phyloP scores from a whole-genome alignment of 2,797 vertebrate species.

The Anas bahamensis region DNA sequence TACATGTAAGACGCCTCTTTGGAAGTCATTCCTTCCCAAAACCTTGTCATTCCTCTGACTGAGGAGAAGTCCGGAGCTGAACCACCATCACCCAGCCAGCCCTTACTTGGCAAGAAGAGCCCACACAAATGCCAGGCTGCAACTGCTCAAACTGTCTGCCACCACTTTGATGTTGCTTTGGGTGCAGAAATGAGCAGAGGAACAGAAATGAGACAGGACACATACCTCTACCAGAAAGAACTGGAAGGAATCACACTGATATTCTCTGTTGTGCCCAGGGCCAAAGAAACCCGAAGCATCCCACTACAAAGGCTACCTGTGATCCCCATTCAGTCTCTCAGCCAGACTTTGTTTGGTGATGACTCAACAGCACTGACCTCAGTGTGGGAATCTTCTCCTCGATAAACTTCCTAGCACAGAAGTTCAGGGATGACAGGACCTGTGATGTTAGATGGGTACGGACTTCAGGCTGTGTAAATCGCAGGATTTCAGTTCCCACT shows the following conservation, averaged over 20 bases:
- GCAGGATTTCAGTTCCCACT: neutral
- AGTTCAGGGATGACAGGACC: neutral
- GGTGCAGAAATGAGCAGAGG: neutral
- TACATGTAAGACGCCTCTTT: neutral
- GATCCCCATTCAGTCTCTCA: neutral
- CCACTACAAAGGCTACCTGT: neutral
- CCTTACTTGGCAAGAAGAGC: neutral
- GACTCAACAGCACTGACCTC: neutral
- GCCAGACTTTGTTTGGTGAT: neutral
- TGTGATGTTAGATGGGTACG: accelerated
- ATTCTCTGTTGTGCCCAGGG: neutral
- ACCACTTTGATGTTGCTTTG: neutral
- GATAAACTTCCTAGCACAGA: neutral
- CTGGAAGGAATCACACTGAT: neutral
- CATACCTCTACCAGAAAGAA: neutral
- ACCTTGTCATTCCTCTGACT: neutral
- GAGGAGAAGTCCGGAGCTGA: neutral
- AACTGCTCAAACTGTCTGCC: neutral
- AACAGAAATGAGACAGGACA: neutral
- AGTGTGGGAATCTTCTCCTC: neutral
- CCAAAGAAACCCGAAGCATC: neutral
- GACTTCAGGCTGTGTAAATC: neutral
- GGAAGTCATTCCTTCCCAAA: neutral
- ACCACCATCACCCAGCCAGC: neutral
- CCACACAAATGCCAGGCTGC: neutral